Evolutionary conservation across 1,140 invertebrate genomes (phyloP), one percentile per base, ranked within the genome.

Genomic region (Procambarus clarkii): DNA sequence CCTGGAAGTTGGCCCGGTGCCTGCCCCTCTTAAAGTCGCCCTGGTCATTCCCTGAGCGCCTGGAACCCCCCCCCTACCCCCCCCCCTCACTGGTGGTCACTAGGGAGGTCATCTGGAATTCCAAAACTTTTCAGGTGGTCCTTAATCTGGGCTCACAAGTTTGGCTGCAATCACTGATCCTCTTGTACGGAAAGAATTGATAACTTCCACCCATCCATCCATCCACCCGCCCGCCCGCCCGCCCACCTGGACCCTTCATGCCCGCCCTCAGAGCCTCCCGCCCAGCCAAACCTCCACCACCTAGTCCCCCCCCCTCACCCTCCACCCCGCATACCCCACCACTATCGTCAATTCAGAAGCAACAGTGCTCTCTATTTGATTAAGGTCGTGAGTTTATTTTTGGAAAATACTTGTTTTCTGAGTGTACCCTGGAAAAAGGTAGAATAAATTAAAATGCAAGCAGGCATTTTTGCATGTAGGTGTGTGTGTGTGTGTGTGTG

Each of bases 1-100:
- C 69, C 3, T 74, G 69, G 69, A 74, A 74, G 69, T 74, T 74
- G 69, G 69, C 69, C 69, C 24, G n/a, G n/a, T 74, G 69, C 69
- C 69, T 11, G 69, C n/a, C 24, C 69, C 24, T 24, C 69, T 74
- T 74, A 74, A 74, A 74, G 69, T 34, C 69, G 69, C 24, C 15
- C n/a, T 74, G 69, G 69, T 74, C 69, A 74, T 74, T 74, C n/a
- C 24, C 7, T 5, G 69, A 24, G 8, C n/a, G n/a, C 69, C 69
- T 34, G n/a, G 5, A 24, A 0, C 3, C n/a, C n/a, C n/a, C 24
- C 64, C 60, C 15, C 3, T 15, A n/a, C 60, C 15, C 18, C 11
- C 4, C 64, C 64, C 21, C 64, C 64, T 18, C 4, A 2, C 64
- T n/a, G 11, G n/a, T 64, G 60, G 13, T 18, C 60, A 21, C 60